Percentiles rank a stretch among this genome's conserved stretches.
Conservation (phyloP, 30 jellyfish, hydroid and myxozoan species). For the Mastigias papua region DNA sequence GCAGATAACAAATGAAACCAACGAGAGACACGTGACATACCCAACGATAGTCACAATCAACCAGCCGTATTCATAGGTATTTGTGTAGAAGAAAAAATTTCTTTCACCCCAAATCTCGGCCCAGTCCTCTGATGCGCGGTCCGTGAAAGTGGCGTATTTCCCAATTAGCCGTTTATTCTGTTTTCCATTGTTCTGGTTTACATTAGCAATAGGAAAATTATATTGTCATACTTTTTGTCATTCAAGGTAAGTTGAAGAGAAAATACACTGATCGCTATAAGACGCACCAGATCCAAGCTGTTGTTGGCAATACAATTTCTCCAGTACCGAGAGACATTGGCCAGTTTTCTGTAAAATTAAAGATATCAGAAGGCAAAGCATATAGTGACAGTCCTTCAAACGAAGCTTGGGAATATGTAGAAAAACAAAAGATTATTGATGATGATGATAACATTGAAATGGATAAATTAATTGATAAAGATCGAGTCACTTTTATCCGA, state of each 20-base stretch:
- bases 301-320: neutral
- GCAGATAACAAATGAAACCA: no score
- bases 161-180: no score
- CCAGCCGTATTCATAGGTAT: no score
- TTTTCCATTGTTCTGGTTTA: neutral
- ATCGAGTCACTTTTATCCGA: neutral
- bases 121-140: no score
- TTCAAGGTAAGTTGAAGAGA: neutral
- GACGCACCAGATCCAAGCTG: neutral
- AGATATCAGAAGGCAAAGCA: neutral
- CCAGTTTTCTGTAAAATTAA: neutral
- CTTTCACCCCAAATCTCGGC: no score
- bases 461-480: neutral
- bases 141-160: no score
- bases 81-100: no score
- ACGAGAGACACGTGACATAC: no score
- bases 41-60: no score
- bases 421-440: neutral
- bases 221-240: neutral
- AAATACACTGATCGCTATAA: neutral
- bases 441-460: neutral
- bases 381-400: neutral
- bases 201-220: neutral
- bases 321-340: neutral
- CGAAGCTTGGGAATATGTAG: neutral